Conservation (phyloP, 2,888 invertebrate genomes). For the Diabrotica balteata region DNA sequence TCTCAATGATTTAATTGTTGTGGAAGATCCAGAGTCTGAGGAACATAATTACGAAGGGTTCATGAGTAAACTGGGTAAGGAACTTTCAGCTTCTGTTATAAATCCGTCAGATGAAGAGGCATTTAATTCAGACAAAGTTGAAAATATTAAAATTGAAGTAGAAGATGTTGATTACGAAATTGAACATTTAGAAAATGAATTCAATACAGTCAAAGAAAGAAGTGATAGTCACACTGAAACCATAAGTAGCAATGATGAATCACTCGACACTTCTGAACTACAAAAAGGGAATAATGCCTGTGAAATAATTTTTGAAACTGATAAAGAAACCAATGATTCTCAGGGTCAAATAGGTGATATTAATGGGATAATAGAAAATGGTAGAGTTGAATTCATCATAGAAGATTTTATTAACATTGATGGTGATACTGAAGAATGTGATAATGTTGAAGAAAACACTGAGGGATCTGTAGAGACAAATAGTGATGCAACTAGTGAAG, state of each 20-base stretch:
- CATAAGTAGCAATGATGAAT: no score
- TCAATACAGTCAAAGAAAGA: no score
- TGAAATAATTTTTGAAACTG: no score
- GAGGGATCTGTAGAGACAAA: background rate
- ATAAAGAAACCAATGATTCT: no score
- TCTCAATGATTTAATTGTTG: constrained; percentile 45
- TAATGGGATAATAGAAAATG: no score
- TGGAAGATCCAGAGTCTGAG: constrained; percentile 40
- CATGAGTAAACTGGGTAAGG: constrained; percentile 47
- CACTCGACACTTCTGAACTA: no score
- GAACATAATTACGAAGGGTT: constrained; percentile 41
- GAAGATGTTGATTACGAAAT: constrained; percentile 16
- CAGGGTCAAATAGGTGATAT: no score
- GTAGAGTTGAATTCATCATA: constrained; percentile 23
- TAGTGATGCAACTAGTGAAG: no score
- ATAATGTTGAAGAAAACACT: background rate
- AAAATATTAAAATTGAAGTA: constrained; percentile 6
- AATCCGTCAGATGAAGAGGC: constrained; percentile 10
- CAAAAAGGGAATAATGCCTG: no score
- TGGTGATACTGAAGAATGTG: background rate
- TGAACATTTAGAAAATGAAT: background rate
- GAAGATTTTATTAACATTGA: constrained; percentile 11
- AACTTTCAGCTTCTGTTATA: constrained; percentile 45
- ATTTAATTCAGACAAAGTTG: constrained; percentile 5
- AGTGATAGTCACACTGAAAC: no score